Evolutionary conservation across 1,140 invertebrate species (phyloP), one percentile per base, ranked within the genome.

Genomic region (Penaeus japonicus): DNA sequence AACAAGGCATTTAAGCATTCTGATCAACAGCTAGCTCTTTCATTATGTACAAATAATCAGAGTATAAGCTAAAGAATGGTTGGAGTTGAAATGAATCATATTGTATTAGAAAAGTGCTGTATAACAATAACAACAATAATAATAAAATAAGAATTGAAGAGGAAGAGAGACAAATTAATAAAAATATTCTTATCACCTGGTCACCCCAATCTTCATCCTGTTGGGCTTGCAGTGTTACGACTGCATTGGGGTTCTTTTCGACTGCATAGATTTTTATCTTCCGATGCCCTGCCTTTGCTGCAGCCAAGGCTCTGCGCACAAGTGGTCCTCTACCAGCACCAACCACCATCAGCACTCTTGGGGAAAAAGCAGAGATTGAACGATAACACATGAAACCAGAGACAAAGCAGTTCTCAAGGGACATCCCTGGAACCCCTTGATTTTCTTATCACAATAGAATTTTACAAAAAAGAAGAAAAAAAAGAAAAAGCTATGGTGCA

Each of bases 241-340:
- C 95, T 65, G n/a, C n/a, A 94, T 98, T 99, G 0, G 97, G 96
- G 94, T 99, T 99, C 93, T 99, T n/a, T 92, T 99, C 99, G 0
- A 99, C 96, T 27, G 98, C 98, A 93, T 98, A 98, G n/a, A 98
- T 93, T 92, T 95, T 94, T 2, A 97, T 93, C 91, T 94, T 94
- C 70, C 94, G 93, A 54, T 95, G 93, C 5, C 95, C 94, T 85
- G 94, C 94, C 83, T 94, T 93, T 1, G 97, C 95, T 15, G 98
- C 98, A 92, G 96, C 95, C 3, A 99, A 92, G 54, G 96, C 94
- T 35, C 96, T 96, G 89, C 96, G 94, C 3, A 99, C 97, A 77
- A 99, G 93, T 3, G 99, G 99, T 12, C 99, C 99, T 92, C 99
- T 93, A 0, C 99, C 99, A 78, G 98, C 98, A 4, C 98, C 98